Evolutionary conservation across 2,113 vertebrate genomes (phyloP).

Genomic region (Forbesichthys agassizii): DNA sequence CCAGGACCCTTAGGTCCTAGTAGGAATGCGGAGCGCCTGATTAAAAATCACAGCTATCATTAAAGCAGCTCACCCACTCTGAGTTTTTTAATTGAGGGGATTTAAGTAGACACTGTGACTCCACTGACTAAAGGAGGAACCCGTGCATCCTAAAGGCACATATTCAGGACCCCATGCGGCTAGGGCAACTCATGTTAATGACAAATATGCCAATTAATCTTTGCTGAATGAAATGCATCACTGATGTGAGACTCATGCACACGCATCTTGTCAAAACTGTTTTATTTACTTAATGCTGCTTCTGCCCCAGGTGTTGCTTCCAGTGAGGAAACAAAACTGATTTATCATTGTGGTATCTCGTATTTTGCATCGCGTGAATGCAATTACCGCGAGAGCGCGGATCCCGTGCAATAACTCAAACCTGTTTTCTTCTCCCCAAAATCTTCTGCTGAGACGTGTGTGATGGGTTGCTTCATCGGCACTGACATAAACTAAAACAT

Average conservation of each 20-base stretch:
- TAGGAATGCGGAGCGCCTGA: constrained; percentile 69
- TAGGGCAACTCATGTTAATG: constrained; percentile 56
- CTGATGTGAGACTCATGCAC: constrained; percentile 38
- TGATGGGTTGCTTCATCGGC: constrained; percentile 40
- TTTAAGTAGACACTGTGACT: constrained; percentile 65
- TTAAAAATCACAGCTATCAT: constrained; percentile 75
- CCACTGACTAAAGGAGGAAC: constrained; percentile 53
- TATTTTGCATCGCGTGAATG: constrained; percentile 34
- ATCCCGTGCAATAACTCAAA: constrained; percentile 26
- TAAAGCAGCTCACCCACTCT: constrained; percentile 56
- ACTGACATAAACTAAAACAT: constrained; percentile 46
- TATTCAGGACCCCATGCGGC: constrained; percentile 44
- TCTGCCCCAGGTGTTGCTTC: constrained; percentile 34
- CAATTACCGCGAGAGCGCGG: constrained; percentile 24
- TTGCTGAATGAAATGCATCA: constrained; percentile 34
- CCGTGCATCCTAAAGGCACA: constrained; percentile 32
- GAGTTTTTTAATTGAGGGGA: constrained; percentile 68
- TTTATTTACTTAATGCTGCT: constrained; percentile 24
- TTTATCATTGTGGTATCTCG: constrained; percentile 18
- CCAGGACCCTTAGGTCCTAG: constrained; percentile 70
- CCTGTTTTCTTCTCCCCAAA: constrained; percentile 28
- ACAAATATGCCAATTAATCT: constrained; percentile 59
- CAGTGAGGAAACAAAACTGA: constrained; percentile 1
- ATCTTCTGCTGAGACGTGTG: constrained; percentile 36
- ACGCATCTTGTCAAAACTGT: constrained; percentile 40